Conservation (phyloP, 2,797 vertebrate genomes). For the Aplochiton taeniatus region DNA sequence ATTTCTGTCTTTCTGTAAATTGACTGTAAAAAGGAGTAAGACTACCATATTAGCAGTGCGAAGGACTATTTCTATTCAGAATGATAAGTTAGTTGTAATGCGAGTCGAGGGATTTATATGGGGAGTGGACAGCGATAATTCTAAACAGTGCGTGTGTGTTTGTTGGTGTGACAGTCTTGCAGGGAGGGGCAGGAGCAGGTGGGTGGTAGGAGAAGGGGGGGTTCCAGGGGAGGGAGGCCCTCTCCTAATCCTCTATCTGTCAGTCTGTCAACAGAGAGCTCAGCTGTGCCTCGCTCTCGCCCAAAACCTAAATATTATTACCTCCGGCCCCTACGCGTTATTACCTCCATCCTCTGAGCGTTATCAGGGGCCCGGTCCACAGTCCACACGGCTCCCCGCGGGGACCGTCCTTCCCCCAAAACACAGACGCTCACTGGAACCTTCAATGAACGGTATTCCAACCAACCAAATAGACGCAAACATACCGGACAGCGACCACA, state of each 20-base stretch:
- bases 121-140: not conserved
- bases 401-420: not conserved
- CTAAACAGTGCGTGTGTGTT: conserved; percentile 8
- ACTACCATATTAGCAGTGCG: too few species aligned
- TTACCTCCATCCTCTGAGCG: conserved; percentile 27
- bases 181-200: conserved; percentile 35
- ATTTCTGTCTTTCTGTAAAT: too few species aligned
- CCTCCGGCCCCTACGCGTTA: conserved; percentile 35
- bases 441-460: too few species aligned
- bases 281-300: conserved; percentile 64
- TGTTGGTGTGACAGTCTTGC: conserved; percentile 20
- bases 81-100: not conserved
- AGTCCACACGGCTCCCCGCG: conserved; percentile 13
- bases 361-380: conserved; percentile 34
- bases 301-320: conserved; percentile 72
- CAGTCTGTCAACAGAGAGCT: conserved; percentile 68
- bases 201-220: conserved; percentile 21
- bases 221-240: conserved; percentile 22
- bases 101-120: conserved; percentile 1
- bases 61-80: too few species aligned
- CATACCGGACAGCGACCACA: too few species aligned
- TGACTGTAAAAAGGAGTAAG: too few species aligned
- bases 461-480: too few species aligned
- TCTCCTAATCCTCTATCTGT: conserved; percentile 67
- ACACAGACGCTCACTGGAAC: not conserved